Conservation (phyloP, 2,797 vertebrate genomes). For the Melanotaenia nigrans region DNA sequence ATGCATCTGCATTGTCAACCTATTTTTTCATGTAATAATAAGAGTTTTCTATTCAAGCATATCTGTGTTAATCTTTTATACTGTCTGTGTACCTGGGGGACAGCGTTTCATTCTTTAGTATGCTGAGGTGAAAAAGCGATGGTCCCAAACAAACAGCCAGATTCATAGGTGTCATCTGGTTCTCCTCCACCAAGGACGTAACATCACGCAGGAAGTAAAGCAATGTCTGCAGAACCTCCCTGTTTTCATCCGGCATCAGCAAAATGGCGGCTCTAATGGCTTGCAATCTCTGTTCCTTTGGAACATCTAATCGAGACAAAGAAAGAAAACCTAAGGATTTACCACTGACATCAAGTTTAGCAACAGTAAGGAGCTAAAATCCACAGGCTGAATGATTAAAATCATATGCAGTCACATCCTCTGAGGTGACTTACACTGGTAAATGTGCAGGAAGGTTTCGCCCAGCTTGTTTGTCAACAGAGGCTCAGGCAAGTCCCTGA, state of each 20-base stretch:
- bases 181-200: conserved; percentile 90
- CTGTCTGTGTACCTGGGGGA: conserved; percentile 86
- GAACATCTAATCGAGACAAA: conserved; percentile 84
- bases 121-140: conserved; percentile 97
- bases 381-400: background rate
- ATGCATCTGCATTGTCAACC: background rate
- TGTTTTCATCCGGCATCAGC: conserved; percentile 95
- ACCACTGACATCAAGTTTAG: background rate
- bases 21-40: background rate
- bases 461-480: conserved; percentile 96
- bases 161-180: conserved; percentile 99
- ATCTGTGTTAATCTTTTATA: conserved; percentile 8
- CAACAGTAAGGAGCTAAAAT: background rate
- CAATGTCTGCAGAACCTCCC: conserved; percentile 93
- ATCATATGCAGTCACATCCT: background rate
- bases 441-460: conserved; percentile 98
- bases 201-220: conserved; percentile 94
- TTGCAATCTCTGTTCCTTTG: conserved; percentile 93
- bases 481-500: conserved; percentile 95
- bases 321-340: background rate
- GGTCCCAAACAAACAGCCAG: conserved; percentile 96
- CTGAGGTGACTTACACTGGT: conserved; percentile 89
- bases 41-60: background rate
- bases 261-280: conserved; percentile 93
- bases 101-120: conserved; percentile 90